Base-by-base conservation (phyloP, 2,797 vertebrate genomes). In the Siniperca undulata region DNA sequence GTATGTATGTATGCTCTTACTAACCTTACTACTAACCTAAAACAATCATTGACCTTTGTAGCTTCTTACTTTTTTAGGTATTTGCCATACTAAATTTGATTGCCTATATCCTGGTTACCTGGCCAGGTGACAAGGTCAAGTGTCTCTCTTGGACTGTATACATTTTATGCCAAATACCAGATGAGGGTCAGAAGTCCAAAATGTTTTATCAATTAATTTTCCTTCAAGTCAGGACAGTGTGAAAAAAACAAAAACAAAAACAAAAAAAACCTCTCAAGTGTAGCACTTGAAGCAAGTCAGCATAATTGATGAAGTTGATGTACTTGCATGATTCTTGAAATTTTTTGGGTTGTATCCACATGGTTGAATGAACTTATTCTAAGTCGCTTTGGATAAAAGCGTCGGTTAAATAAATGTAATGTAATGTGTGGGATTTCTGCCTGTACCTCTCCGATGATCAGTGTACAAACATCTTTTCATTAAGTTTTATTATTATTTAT, bases 391-490 rank as follows among this genome's bases (percentile, higher is more conserved):
- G 36, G 36, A 36, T 36, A 36, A 36, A 36, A 36, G 36, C 36
- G 6, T 36, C 1, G 0, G 36, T 36, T 36, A 36, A 36, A 36
- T 7, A 36, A 36, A 36, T 46, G 44, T 46, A 46, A 46, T 19
- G 17, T 58, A 46, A 46, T 19, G 17, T 71, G 38, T 30, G 24
- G 19, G 27, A 8, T 72, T 36, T 60, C 38, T 69, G 67, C 11
- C 48, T 38, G 46, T 36, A 8, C 24, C 30, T 68, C 20, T 68
- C 17, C 46, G 13, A 20, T 34, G 34, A 53, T 42, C 52, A 42
- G 34, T 70, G 40, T 50, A 19, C 70, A 72, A 56, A 44, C n/a
- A 46, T 27, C 36, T 11, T 40, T 56, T 70, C 20, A 60, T 48
- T 6, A 16, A 19, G 55, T 40, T 20, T 5, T 3, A 44, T 34